These are phyloP conservation scores for Drosophila jambulina DNA, from an alignment of 1,140 invertebrate species.

Conservation along the genomic window DNA sequence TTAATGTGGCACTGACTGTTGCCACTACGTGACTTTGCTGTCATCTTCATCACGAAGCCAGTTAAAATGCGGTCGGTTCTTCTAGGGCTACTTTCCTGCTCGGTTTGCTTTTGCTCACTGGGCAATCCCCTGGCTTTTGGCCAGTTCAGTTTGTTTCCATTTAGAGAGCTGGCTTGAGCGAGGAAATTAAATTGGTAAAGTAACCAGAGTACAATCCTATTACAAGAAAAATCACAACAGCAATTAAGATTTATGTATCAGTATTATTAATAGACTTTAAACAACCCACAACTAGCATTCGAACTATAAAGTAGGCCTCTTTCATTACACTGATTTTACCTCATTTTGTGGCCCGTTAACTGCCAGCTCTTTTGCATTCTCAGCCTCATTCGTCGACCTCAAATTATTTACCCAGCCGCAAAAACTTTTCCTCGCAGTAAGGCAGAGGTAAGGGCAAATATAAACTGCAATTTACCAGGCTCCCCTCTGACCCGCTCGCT, in stretches of 20 bases:
- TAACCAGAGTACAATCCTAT: neutral
- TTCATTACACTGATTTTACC: slow-evolving; percentile 4
- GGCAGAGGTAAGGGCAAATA: slow-evolving; percentile 28
- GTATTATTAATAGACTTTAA: neutral
- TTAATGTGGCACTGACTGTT: slow-evolving; percentile 65
- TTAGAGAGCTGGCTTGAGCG: slow-evolving; percentile 45
- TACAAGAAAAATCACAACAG: neutral
- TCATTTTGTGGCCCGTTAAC: slow-evolving; percentile 8
- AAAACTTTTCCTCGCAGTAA: slow-evolving; percentile 37
- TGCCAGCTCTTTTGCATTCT: slow-evolving; percentile 32
- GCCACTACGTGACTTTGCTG: slow-evolving; percentile 65
- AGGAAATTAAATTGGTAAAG: slow-evolving; percentile 21
- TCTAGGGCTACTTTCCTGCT: slow-evolving; percentile 17
- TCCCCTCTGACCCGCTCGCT: neutral
- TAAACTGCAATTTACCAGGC: slow-evolving; percentile 62
- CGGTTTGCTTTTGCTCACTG: slow-evolving; percentile 8
- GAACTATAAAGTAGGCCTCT: neutral
- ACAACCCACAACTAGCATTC: neutral
- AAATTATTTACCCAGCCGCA: slow-evolving; percentile 56
- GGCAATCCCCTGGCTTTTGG: slow-evolving; percentile 25
- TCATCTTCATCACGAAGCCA: slow-evolving; percentile 51
- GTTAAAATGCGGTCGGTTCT: slow-evolving; percentile 34
- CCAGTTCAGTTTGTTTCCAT: slow-evolving; percentile 23
- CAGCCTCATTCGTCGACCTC: slow-evolving; percentile 36
- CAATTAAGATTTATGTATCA: neutral